Evolutionary conservation across 2,113 vertebrate genomes (phyloP), one percentile per base, ranked within the genome.

Genomic region (Urocynchramus pylzowi): DNA sequence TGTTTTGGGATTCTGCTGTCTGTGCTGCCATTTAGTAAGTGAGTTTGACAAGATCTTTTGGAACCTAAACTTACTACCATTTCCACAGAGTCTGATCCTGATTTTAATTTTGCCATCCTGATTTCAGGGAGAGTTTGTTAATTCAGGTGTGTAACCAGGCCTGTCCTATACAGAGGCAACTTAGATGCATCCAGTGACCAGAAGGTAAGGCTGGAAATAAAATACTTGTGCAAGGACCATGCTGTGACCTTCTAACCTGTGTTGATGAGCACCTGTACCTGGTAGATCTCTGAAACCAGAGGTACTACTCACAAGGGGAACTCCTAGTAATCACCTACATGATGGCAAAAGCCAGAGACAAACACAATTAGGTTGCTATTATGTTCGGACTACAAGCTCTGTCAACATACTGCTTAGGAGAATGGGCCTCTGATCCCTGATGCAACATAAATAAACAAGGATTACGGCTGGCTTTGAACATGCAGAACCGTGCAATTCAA

Each of bases 361-460:
- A 84, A 68, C 41, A 28, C 64, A 88, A 77, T 84, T 92, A 90
- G 27, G n/a, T 49, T 64, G 23, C 71, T 77, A 49, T 90, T 96
- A 42, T 42, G 33, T 78, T 95, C 61, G 13, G 52, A 70, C 64
- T 56, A 28, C 56, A 35, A 68, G 35, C 41, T 91, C 70, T 89
- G 85, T 91, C 73, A 91, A 79, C 74, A 71, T 20, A 37, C 17
- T 37, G 39, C 60, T 92, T 44, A 64, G 56, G 50, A 94, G 59
- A 96, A 93, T 37, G 52, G 69, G 56, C 59, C 85, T 90, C 87
- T 86, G 82, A 96, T 93, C 92, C 52, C 76, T 81, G 83, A 75
- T 92, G 95, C 85, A 93, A 93, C 65, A 68, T 84, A 96, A 93
- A 90, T 64, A 93, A 96, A 95, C 91, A 56, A 84, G 92, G 94